A percentile compares a stretch with the other conserved stretches of the same genome.
Conservation (phyloP, 2,888 invertebrate species). For the Carpatolechia fugitivella region DNA sequence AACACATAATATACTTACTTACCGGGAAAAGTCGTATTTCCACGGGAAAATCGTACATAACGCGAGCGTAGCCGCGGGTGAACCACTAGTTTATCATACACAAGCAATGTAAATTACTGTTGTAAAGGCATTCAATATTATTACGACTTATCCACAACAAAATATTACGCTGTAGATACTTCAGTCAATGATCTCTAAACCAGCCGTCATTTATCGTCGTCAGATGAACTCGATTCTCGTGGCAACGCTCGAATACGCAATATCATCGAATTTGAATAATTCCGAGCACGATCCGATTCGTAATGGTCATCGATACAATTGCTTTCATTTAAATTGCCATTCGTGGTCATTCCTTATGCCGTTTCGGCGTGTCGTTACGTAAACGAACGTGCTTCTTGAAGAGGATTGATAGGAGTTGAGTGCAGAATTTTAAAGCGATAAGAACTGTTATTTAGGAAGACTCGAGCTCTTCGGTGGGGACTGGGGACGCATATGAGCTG, state of each 20-base stretch:
- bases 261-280: slow-evolving; percentile 30
- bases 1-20: too few species aligned
- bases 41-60: too few species aligned
- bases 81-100: too few species aligned
- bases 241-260: slow-evolving; percentile 21
- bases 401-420: not conserved
- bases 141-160: not conserved
- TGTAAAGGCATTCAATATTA: not conserved
- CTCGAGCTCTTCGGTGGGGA: too few species aligned
- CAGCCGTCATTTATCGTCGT: not conserved
- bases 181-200: not conserved
- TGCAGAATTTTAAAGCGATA: not conserved
- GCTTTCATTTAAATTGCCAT: slow-evolving; percentile 46
- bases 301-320: slow-evolving; percentile 31
- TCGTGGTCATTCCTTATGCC: slow-evolving; percentile 19
- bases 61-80: too few species aligned
- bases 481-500: too few species aligned
- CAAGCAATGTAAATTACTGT: too few species aligned
- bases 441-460: too few species aligned
- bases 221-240: slow-evolving; percentile 1
- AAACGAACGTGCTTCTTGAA: not conserved
- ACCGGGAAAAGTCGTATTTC: too few species aligned
- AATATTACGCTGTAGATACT: not conserved
- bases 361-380: slow-evolving; percentile 5
- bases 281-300: slow-evolving; percentile 40